Evolutionary conservation across 2,888 invertebrate species (phyloP), one percentile per base, ranked within the genome.

Genomic region (Perithous albicinctus): DNA sequence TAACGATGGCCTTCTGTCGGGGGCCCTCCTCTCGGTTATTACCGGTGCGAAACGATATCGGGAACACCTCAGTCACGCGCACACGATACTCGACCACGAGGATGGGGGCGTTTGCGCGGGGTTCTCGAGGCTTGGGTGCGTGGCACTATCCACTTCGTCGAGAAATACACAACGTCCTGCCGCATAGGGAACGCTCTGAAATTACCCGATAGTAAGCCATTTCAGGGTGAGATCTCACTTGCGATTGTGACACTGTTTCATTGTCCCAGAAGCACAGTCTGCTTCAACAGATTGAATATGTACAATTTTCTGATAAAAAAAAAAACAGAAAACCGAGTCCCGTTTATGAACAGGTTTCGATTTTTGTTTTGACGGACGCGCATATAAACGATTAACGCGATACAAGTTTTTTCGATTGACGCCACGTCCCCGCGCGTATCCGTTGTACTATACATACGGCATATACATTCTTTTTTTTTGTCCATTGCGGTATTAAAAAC

Each of bases 21-120:
- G n/a, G 18, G 35, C 46, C 41, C 35, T 69, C 63, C 51, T 61
- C 63, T 54, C 35, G 54, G 74, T 74, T 69, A 74, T 79, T 69
- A 75, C 69, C 67, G 69, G 79, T 79, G 69, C 74, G 63, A 63
- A 69, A 79, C 43, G 51, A 74, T 69, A 74, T 69, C 64, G 79
- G 54, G 41, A 61, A 78, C 75, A 69, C 63, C 35, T 54, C 63
- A 46, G 72, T 72, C 78, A 78, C 78, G 69, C 72, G 69, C 69
- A 69, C 74, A 69, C 74, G 54, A 54, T 63, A 35, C 54, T 46
- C 43, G 41, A 35, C 29, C 41, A 41, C 6, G 32, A 15, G 41
- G 54, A 23, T 20, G 26, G 41, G 26, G 23, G 18, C 1, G 43
- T 38, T 15, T n/a, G n/a, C n/a, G 5, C n/a, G 26, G 6, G 18